These are phyloP conservation scores for Siphlonurus alternatus DNA, from an alignment of 2,888 invertebrate species.

Conservation along the genomic window DNA sequence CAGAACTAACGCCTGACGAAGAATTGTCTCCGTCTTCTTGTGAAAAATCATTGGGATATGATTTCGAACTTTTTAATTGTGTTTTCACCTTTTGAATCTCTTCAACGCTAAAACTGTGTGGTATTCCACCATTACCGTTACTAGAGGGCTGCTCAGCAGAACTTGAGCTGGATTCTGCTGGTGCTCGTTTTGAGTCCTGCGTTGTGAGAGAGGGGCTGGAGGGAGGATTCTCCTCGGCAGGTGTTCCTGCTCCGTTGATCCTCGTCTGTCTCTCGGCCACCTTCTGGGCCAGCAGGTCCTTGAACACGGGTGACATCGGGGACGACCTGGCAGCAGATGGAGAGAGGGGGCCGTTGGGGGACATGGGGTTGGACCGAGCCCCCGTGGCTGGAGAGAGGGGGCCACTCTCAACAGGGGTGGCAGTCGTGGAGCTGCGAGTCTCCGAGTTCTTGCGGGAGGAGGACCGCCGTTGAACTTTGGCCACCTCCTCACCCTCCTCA, in stretches of 20 bases:
- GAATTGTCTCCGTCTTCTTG: conserved; percentile 74
- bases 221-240: conserved; percentile 9
- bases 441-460: conserved; percentile 28
- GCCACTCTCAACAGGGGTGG: not conserved
- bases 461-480: conserved; percentile 9
- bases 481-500: conserved; percentile 42
- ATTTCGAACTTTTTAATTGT: conserved; percentile 69
- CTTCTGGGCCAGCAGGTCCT: conserved; percentile 18
- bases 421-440: conserved; percentile 22
- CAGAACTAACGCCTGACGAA: conserved; percentile 74
- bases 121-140: conserved; percentile 39
- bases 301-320: conserved; percentile 12
- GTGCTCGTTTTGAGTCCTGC: not conserved
- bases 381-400: not conserved
- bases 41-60: conserved; percentile 67
- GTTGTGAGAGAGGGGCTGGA: conserved; percentile 1
- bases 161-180: conserved; percentile 9
- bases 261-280: conserved; percentile 18
- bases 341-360: not conserved
- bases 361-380: not conserved
- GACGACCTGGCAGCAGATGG: not conserved
- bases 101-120: conserved; percentile 74
- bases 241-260: conserved; percentile 12
- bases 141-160: conserved; percentile 11
- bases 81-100: conserved; percentile 73